A percentile compares a stretch with the other conserved stretches of the same genome.
These are phyloP conservation scores for Sympetrum striolatum DNA, from an alignment of 2,888 invertebrate genomes.

Conservation along the genomic window DNA sequence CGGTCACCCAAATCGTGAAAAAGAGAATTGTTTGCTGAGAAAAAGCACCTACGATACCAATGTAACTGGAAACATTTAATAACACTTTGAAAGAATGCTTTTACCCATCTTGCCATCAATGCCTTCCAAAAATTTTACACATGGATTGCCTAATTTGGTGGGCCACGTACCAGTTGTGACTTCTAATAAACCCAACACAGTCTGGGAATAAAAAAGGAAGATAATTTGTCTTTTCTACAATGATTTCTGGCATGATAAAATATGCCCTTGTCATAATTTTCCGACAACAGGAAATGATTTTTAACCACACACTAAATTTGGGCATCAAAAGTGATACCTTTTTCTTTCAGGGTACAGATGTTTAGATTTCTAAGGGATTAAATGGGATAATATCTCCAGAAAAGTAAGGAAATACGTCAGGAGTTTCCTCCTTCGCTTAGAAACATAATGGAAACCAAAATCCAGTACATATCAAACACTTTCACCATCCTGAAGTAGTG, in stretches of 20 bases:
- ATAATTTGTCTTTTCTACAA: not conserved
- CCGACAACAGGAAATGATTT: not conserved
- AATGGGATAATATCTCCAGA: constrained; percentile 16
- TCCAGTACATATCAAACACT: not conserved
- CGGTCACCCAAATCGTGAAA: constrained; percentile 40
- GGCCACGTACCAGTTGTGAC: constrained; percentile 24
- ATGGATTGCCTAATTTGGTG: constrained; percentile 24
- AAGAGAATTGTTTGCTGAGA: constrained; percentile 38
- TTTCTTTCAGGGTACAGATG: not conserved
- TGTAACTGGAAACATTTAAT: constrained; percentile 38
- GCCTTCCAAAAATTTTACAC: constrained; percentile 39
- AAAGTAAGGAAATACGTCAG: constrained; percentile 7
- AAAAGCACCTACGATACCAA: constrained; percentile 41
- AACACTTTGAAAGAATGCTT: constrained; percentile 40
- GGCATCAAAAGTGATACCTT: constrained; percentile 4
- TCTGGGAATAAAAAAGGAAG: constrained; percentile 5
- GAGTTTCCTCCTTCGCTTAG: constrained; percentile 12
- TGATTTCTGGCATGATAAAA: not conserved
- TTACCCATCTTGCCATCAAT: constrained; percentile 42
- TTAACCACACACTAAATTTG: constrained; percentile 1
- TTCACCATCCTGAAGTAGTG: constrained; percentile 12
- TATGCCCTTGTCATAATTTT: not conserved
- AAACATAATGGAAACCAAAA: not conserved
- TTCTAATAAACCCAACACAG: constrained; percentile 13
- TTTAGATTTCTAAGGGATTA: constrained; percentile 1